Percentiles rank a stretch among this genome's conserved stretches.
phyloP scores from a whole-genome alignment of 1,140 invertebrate species.

The Antheraea mylitta region DNA sequence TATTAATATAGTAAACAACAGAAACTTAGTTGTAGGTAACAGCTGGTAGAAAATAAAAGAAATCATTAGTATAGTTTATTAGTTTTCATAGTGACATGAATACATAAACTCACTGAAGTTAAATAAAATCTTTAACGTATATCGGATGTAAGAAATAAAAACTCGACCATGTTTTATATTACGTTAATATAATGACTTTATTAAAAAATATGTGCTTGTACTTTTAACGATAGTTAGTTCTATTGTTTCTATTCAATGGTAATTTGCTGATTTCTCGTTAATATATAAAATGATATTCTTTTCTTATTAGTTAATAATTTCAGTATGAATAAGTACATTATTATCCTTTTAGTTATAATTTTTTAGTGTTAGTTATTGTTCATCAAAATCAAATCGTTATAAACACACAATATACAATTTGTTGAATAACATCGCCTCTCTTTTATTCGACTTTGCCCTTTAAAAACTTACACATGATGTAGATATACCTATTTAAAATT shows the following conservation, averaged over 20 bases:
- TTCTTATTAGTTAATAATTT: neutral
- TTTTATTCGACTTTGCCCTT: too few species aligned
- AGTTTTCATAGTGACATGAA: conserved; percentile 3
- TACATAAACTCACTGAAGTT: neutral
- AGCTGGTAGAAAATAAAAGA: too few species aligned
- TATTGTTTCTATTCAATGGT: neutral
- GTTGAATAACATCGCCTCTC: too few species aligned
- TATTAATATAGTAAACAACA: too few species aligned
- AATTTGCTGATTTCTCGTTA: neutral
- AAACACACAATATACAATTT: too few species aligned
- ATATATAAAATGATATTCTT: neutral
- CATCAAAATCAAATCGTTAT: too few species aligned
- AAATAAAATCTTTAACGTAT: neutral
- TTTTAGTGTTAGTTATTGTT: neutral
- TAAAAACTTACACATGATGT: too few species aligned
- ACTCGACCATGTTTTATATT: neutral
- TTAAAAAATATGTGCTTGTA: neutral
- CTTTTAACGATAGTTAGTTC: neutral
- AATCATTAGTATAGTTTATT: too few species aligned
- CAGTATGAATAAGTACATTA: too few species aligned
- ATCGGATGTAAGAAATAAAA: neutral
- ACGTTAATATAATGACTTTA: neutral
- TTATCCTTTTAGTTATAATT: too few species aligned
- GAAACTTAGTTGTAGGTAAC: too few species aligned
- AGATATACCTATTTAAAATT: too few species aligned